Evolutionary conservation across 2,888 invertebrate species (phyloP), one percentile per base, ranked within the genome.

Genomic region (Rhagophthalmus giganteus): DNA sequence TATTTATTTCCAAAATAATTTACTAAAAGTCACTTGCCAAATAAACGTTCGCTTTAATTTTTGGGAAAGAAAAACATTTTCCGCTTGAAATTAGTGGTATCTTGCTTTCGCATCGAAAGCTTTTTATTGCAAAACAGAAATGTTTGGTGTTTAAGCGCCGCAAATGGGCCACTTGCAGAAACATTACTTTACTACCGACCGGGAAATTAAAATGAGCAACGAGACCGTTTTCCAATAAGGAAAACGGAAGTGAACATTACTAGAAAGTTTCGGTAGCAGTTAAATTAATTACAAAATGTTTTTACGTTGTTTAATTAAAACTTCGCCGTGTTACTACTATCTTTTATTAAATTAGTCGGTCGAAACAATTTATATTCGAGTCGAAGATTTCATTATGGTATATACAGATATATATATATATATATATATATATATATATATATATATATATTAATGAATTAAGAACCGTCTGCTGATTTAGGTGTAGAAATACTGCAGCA

Each of bases 1-100:
- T n/a, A 41, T 41, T 41, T 41, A 41, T 41, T 28, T 41, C 40
- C 32, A 13, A 31, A 32, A 41, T 41, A 41, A 41, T 41, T 41
- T 41, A 41, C 31, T 32, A 41, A 14, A n/a, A 32, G 40, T 32
- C 40, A 42, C 33, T 42, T 26, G 33, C 42, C 33, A 42, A 33
- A 46, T 46, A 46, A 46, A 46, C 31, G 46, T 46, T 38, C 27
- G n/a, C 38, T 38, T 32, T 46, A 31, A 46, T 46, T 31, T 46
- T 38, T 32, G 24, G 30, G 37, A 40, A 35, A 45, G 38, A 45
- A 31, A 37, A 38, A 46, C 24, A 31, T 46, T 35, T 38, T 32
- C 37, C 31, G 38, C 30, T 38, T 28, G 31, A 38, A 46, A 46
- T 46, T 46, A 38, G 38, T 32, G 37, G 38, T 31, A 38, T 37